Base-by-base conservation (phyloP, 2,888 invertebrate species). In the Clistopyga incitator region DNA sequence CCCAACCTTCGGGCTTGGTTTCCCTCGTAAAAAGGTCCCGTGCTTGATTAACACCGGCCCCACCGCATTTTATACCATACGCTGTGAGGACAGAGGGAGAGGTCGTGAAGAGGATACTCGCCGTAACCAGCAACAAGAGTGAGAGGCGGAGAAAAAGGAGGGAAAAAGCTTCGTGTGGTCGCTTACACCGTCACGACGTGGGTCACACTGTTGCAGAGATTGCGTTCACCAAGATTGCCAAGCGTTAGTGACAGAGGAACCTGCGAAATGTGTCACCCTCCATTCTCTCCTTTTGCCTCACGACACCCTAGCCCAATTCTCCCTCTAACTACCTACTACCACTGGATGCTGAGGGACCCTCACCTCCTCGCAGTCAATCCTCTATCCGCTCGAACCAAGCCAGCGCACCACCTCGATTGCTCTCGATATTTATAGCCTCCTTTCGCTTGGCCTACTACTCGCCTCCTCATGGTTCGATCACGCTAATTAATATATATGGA, bases 21-120 rank as follows among this genome's bases (percentile, higher is more conserved):
- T 78, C 56, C 84, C 87, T 88, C 90, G 84, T 88, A 90, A 90
- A 89, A 88, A 87, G 84, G 84, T 83, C 85, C 81, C 75, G 83
- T 79, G 77, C 87, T 88, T 90, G 87, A 90, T 90, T 90, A 90
- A 89, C 89, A 85, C 85, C 67, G 65, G 2, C 38, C 71, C 54
- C 78, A 71, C 84, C 54, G 79, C 78, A 80, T 86, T 85, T 85
- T 82, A 86, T 85, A 87, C 75, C 82, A 29, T 71, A 38, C 54
- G 56, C 71, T 50, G 65, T 64, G 29, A 64, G 68, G 47, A 52
- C 47, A 68, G 47, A 13, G 54, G 25, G 54, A 74, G 42, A 23
- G 11, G 50, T 65, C 23, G 34, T 25, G 54, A 50, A 67, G 42
- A 72, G 54, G 38, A 59, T 45, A 20, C 47, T 20, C 4, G 8